A percentile compares a stretch with the other conserved stretches of the same genome.
These are phyloP conservation scores for Lasiurus cinereus DNA, from an alignment of 2,113 vertebrate genomes.

Conservation along the genomic window DNA sequence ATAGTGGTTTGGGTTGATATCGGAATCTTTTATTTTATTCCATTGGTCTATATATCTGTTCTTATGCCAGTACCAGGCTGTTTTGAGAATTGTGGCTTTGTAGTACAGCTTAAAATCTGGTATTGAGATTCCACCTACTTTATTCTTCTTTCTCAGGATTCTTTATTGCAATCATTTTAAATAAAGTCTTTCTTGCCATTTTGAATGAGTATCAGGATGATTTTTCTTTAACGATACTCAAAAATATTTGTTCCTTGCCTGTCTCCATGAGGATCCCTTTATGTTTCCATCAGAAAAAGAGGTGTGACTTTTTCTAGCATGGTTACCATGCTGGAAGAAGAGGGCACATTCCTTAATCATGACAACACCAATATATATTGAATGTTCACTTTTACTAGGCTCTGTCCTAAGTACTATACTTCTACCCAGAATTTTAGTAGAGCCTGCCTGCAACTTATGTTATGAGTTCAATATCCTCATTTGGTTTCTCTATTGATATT, in stretches of 20 bases:
- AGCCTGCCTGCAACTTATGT: not conserved
- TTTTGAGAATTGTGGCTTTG: too few relatives aligned
- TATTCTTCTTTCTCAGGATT: too few relatives aligned
- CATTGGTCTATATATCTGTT: too few relatives aligned
- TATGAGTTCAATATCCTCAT: not conserved
- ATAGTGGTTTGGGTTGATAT: too few relatives aligned
- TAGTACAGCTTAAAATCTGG: too few relatives aligned
- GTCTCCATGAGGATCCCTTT: not conserved
- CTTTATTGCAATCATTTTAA: not conserved
- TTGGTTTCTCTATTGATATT: not conserved
- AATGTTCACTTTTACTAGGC: not conserved
- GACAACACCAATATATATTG: not conserved
- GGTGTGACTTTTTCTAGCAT: not conserved
- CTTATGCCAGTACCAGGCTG: too few relatives aligned
- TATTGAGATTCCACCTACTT: too few relatives aligned
- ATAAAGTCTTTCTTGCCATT: not conserved
- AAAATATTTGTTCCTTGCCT: not conserved
- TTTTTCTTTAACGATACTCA: not conserved
- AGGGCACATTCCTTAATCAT: not conserved
- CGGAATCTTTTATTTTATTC: too few relatives aligned
- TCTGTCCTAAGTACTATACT: not conserved
- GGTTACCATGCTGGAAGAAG: not conserved
- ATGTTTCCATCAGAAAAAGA: not conserved
- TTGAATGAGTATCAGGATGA: not conserved
- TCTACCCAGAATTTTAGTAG: not conserved